These are phyloP conservation scores for Aphis gossypii DNA, from an alignment of 1,140 invertebrate genomes.

Conservation along the genomic window DNA sequence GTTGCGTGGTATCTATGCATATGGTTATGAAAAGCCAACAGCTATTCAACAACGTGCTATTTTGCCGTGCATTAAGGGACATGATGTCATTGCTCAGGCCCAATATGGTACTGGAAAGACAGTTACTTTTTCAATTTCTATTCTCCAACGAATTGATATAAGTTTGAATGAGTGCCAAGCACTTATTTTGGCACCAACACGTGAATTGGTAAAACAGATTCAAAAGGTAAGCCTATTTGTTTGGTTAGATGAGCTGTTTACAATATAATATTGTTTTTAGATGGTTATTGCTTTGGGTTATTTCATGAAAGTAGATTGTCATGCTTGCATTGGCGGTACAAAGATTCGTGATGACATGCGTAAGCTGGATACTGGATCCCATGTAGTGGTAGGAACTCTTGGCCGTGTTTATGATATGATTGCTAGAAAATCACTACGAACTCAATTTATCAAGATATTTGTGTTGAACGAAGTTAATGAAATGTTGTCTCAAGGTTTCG, in stretches of 20 bases:
- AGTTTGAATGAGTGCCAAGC: slow-evolving; percentile 91
- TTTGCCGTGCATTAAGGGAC: slow-evolving; percentile 93
- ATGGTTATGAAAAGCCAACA: slow-evolving; percentile 99
- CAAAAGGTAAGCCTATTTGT: slow-evolving; percentile 57
- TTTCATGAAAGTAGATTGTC: slow-evolving; percentile 91
- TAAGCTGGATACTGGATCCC: slow-evolving; percentile 89
- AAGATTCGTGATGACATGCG: slow-evolving; percentile 96
- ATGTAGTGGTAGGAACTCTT: slow-evolving; percentile 98
- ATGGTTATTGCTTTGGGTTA: slow-evolving; percentile 97
- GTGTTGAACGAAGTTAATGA: slow-evolving; percentile 99
- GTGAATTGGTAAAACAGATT: slow-evolving; percentile 97
- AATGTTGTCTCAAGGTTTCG: slow-evolving; percentile 98
- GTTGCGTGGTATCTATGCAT: slow-evolving; percentile 97
- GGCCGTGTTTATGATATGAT: slow-evolving; percentile 99
- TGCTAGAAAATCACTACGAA: slow-evolving; percentile 84
- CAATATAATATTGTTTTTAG: slow-evolving; percentile 68
- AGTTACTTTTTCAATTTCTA: slow-evolving; percentile 98
- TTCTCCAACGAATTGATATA: slow-evolving; percentile 96
- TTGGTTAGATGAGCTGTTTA: slow-evolving; percentile 64
- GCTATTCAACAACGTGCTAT: slow-evolving; percentile 99
- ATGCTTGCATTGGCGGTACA: slow-evolving; percentile 99
- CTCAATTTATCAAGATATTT: slow-evolving; percentile 90
- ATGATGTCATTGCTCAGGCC: slow-evolving; percentile 98
- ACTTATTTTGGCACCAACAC: slow-evolving; percentile 95
- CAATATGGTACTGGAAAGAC: slow-evolving; percentile 99